Conservation (phyloP, 2,888 invertebrate species). For the Altica lythri region DNA sequence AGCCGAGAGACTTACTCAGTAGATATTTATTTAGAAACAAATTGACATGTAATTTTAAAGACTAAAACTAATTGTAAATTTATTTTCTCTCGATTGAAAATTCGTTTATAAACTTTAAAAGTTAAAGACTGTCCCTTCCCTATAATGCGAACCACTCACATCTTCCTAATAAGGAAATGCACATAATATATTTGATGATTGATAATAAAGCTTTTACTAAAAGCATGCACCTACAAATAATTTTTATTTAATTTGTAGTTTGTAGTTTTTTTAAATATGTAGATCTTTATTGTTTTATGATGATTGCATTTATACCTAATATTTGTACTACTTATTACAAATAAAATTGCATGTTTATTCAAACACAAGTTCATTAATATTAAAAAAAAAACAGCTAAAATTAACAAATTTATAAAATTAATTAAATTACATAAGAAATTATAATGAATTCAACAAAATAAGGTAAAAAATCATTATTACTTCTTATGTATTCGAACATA, state of each 20-base stretch:
- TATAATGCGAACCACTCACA: slow-evolving; percentile 45
- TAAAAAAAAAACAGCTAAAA: too few species aligned
- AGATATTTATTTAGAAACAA: neutral
- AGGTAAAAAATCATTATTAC: too few species aligned
- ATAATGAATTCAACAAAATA: too few species aligned
- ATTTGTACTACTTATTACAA: too few species aligned
- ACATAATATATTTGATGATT: slow-evolving; percentile 43
- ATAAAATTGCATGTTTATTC: too few species aligned
- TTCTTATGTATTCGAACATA: too few species aligned
- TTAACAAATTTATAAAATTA: too few species aligned
- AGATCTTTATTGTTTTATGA: too few species aligned
- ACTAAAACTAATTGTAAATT: slow-evolving; percentile 16
- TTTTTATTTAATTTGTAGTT: slow-evolving; percentile 13
- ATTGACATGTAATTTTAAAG: neutral
- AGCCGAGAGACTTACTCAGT: slow-evolving; percentile 23
- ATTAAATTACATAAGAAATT: too few species aligned
- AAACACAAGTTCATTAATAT: too few species aligned
- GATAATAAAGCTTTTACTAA: slow-evolving; percentile 40
- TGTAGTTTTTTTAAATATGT: slow-evolving; percentile 17
- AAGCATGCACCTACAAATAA: slow-evolving; percentile 48
- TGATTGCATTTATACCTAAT: too few species aligned
- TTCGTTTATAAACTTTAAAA: slow-evolving; percentile 6
- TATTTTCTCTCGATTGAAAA: slow-evolving; percentile 20
- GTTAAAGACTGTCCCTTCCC: slow-evolving; percentile 35
- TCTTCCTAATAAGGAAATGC: slow-evolving; percentile 41